Evolutionary conservation across 1,140 invertebrate species (phyloP).

Genomic region (Drosophila sp.): DNA sequence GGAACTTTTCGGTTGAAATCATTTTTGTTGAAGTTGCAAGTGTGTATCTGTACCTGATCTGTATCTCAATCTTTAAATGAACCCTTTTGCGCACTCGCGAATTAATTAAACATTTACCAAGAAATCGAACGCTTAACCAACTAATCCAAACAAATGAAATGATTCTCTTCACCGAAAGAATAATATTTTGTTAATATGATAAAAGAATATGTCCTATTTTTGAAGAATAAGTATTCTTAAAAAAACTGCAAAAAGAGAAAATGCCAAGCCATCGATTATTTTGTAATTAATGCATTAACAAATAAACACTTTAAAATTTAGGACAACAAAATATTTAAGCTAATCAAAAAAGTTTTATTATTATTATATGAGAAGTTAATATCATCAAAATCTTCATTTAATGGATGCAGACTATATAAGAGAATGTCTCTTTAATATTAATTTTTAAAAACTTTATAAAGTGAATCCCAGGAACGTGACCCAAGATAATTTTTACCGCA

Average conservation of each 20-base stretch:
- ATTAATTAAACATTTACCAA: conserved; percentile 10
- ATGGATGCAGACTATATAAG: neutral
- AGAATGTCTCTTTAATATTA: neutral
- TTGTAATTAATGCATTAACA: no score
- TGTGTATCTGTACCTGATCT: conserved; percentile 28
- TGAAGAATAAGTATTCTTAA: no score
- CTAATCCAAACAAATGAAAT: conserved; percentile 5
- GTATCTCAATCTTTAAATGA: conserved; percentile 1
- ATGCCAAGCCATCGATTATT: no score
- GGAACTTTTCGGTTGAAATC: conserved; percentile 66
- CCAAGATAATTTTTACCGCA: neutral
- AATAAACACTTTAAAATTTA: no score
- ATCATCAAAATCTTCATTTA: neutral
- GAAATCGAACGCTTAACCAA: neutral
- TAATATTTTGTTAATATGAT: conserved; percentile 8
- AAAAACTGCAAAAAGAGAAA: no score
- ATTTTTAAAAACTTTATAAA: neutral
- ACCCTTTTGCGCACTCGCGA: conserved; percentile 35
- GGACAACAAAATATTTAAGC: no score
- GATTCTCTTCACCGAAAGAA: conserved; percentile 9
- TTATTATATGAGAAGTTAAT: no score
- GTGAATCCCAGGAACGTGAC: conserved; percentile 16
- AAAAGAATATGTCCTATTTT: no score
- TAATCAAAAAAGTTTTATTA: no score
- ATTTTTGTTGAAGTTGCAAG: conserved; percentile 58